These are phyloP conservation scores for Limnodromus scolopaceus DNA, from an alignment of 2,797 vertebrate species.

Conservation along the genomic window DNA sequence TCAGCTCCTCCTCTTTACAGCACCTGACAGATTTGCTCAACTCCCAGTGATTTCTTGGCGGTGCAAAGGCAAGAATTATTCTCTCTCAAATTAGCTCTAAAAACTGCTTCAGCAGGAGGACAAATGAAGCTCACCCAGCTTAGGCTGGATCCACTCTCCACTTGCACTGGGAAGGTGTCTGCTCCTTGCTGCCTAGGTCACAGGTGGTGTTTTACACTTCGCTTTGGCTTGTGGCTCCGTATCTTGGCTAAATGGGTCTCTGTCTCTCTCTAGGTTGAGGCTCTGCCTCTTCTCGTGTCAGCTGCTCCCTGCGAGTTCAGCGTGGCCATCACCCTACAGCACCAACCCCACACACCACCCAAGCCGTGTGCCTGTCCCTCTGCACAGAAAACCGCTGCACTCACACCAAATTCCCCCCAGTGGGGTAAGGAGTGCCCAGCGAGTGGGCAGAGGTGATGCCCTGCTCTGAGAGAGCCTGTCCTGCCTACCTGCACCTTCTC, in stretches of 20 bases:
- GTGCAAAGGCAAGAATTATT: background rate
- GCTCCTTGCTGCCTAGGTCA: background rate
- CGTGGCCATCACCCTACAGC: accelerated
- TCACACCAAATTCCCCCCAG: accelerated
- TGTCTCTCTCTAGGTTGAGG: background rate
- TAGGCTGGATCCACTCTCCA: background rate
- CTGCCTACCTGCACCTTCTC: background rate
- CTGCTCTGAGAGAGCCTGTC: background rate
- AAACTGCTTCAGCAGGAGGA: background rate
- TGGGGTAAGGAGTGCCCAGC: background rate
- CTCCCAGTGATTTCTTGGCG: background rate
- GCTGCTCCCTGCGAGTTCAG: background rate
- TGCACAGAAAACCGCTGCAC: background rate
- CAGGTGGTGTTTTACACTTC: background rate
- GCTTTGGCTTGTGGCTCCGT: accelerated
- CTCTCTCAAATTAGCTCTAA: background rate
- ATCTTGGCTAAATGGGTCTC: background rate
- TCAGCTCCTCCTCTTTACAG: background rate
- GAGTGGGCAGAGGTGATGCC: background rate
- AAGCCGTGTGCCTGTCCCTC: accelerated
- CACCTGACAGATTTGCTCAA: background rate
- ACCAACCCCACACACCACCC: background rate
- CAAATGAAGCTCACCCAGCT: background rate
- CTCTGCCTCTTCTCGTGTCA: background rate
- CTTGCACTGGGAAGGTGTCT: background rate